phyloP scores from a whole-genome alignment of 2,113 vertebrate species.

The Hyaena hyaena region DNA sequence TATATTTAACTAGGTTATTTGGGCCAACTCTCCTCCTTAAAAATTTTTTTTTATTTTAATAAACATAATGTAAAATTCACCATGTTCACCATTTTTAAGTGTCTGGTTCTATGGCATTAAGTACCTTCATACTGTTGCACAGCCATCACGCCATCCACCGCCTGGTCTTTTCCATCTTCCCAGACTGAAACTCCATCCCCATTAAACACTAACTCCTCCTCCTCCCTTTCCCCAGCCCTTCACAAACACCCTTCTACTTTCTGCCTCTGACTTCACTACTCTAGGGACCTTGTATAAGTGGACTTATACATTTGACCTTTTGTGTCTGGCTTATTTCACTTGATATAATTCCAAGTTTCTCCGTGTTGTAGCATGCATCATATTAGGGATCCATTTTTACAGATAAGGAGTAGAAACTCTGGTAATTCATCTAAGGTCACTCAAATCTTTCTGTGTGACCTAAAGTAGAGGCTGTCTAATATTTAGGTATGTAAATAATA shows the following conservation, averaged over 20 bases:
- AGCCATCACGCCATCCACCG: neutral
- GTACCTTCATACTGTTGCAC: neutral
- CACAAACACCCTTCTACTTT: rapidly evolving
- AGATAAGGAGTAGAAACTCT: neutral
- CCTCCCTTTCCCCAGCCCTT: neutral
- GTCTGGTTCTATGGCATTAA: neutral
- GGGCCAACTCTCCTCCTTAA: neutral
- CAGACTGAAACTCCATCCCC: neutral
- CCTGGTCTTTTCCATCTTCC: neutral
- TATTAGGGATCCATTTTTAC: no score
- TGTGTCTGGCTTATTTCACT: neutral
- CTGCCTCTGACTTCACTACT: neutral
- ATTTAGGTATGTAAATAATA: neutral
- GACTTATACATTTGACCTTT: neutral
- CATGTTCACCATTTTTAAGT: neutral
- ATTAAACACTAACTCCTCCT: neutral
- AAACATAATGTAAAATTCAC: neutral
- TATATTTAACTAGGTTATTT: neutral
- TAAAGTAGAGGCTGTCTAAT: neutral
- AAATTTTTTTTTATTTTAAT: neutral
- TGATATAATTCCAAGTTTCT: neutral
- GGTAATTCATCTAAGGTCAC: neutral
- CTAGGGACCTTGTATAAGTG: no score
- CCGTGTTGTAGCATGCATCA: rapidly evolving
- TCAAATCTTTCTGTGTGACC: neutral